phyloP scores from a whole-genome alignment of 2,888 invertebrate species.

The Nudaria mundana region DNA sequence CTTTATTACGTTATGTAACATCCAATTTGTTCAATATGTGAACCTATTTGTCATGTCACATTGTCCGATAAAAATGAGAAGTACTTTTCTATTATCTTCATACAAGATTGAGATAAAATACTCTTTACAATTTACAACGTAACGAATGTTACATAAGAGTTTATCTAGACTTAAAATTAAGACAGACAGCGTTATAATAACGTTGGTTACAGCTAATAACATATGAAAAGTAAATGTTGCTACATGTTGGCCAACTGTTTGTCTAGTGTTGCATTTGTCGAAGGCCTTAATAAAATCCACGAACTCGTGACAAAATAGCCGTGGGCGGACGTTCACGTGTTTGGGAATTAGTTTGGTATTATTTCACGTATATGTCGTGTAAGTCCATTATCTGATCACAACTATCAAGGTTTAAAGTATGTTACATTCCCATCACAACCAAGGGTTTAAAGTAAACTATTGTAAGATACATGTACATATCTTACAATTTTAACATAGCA shows the following conservation, averaged over 20 bases:
- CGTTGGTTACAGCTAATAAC: not conserved
- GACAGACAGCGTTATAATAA: not conserved
- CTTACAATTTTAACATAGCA: no score
- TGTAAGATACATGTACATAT: no score
- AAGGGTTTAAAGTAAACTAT: no score
- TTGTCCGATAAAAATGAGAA: not conserved
- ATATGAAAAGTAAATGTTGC: constrained; percentile 15
- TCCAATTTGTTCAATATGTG: no score
- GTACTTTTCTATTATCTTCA: constrained; percentile 1
- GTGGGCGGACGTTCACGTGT: constrained; percentile 24
- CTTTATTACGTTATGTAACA: no score
- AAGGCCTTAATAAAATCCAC: constrained; percentile 44
- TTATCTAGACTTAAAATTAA: not conserved
- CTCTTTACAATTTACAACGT: not conserved
- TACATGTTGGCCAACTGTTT: constrained; percentile 34
- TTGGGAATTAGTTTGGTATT: constrained; percentile 18
- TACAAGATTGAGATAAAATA: not conserved
- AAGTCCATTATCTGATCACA: no score
- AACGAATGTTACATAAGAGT: not conserved
- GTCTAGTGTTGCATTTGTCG: constrained; percentile 27
- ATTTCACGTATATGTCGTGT: constrained; percentile 7
- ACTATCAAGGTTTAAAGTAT: no score
- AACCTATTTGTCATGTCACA: not conserved
- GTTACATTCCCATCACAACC: no score
- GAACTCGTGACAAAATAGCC: constrained; percentile 26